phyloP scores from a whole-genome alignment of 2,113 vertebrate genomes.

The Rissa tridactyla region DNA sequence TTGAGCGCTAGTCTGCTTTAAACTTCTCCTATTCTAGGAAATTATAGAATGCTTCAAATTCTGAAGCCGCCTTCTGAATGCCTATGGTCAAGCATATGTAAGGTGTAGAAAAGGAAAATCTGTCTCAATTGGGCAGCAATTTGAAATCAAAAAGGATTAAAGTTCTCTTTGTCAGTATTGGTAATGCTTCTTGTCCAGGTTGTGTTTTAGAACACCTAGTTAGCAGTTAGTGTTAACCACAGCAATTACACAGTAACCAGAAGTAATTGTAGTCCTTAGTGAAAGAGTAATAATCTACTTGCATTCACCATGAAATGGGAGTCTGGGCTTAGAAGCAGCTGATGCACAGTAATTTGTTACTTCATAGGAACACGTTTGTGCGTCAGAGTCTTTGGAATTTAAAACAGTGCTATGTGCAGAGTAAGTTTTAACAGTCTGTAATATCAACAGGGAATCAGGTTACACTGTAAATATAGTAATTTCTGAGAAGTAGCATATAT shows the following conservation, averaged over 20 bases:
- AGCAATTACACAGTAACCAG: background rate
- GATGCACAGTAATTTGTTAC: background rate
- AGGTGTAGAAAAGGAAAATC: background rate
- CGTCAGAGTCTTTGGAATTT: background rate
- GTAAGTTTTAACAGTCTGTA: background rate
- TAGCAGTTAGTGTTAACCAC: background rate
- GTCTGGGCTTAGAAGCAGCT: background rate
- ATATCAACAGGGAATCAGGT: background rate
- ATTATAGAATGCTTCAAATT: background rate
- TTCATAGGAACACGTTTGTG: rapidly evolving
- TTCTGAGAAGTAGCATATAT: background rate
- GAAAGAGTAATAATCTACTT: background rate
- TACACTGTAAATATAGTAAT: background rate
- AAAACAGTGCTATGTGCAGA: background rate
- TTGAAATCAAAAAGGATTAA: background rate
- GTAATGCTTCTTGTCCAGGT: background rate
- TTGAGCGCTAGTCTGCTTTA: background rate
- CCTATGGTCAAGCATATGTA: background rate
- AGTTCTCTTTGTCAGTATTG: background rate
- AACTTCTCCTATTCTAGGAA: background rate
- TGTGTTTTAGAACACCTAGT: background rate
- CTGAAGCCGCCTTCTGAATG: background rate
- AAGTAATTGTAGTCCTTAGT: background rate
- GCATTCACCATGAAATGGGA: background rate
- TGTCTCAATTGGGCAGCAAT: background rate